Evolutionary conservation across 2,888 invertebrate genomes (phyloP).

Genomic region (Eudemis profundana): DNA sequence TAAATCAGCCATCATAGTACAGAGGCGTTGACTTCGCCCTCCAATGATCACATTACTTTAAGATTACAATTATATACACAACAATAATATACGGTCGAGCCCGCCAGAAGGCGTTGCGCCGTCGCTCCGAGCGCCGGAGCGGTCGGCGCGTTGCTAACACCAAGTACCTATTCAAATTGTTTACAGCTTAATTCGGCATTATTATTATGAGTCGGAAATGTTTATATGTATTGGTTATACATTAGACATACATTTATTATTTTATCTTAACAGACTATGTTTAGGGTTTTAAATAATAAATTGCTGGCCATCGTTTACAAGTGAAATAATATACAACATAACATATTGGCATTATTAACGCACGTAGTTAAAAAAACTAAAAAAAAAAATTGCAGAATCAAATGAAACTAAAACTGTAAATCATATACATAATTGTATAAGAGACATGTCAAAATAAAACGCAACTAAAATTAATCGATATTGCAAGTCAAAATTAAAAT

Average conservation of each 20-base stretch:
- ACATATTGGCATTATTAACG: conserved; percentile 42
- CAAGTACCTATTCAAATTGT: conserved; percentile 45
- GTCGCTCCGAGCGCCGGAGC: not conserved
- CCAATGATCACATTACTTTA: conserved; percentile 61
- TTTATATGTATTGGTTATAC: conserved; percentile 54
- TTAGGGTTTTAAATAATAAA: conserved; percentile 58
- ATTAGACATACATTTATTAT: conserved; percentile 51
- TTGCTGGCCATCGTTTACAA: conserved; percentile 69
- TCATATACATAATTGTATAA: too few species aligned
- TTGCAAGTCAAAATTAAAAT: conserved; percentile 2
- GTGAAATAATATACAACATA: conserved; percentile 46
- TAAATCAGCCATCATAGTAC: conserved; percentile 74
- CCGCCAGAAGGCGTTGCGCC: not conserved
- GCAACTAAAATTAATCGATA: conserved; percentile 1
- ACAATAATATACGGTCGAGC: conserved; percentile 46
- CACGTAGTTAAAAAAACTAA: conserved; percentile 18
- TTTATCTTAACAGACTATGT: conserved; percentile 60
- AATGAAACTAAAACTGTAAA: conserved; percentile 19
- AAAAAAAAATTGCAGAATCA: conserved; percentile 32
- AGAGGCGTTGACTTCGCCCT: conserved; percentile 63
- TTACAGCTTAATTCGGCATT: conserved; percentile 52
- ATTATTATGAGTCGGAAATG: conserved; percentile 50
- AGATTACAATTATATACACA: conserved; percentile 61
- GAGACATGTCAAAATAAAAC: conserved; percentile 15
- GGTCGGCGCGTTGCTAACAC: conserved; percentile 44